These are phyloP conservation scores for Amphipyra tragopoginis DNA, from an alignment of 2,888 invertebrate genomes.

Conservation along the genomic window DNA sequence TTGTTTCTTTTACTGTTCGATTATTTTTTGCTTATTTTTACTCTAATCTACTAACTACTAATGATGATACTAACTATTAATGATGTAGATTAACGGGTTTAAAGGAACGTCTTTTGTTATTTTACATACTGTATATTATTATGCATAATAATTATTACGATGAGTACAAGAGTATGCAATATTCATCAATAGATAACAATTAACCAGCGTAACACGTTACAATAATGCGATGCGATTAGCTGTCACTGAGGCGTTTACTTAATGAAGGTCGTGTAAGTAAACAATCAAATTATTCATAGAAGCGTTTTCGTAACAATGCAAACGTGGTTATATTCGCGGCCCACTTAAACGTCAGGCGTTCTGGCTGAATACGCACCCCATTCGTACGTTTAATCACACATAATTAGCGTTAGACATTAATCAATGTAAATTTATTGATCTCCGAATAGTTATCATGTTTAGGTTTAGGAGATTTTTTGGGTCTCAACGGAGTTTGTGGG, in stretches of 20 bases:
- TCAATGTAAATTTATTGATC: constrained; percentile 40
- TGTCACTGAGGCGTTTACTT: constrained; percentile 39
- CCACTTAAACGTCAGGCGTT: constrained; percentile 34
- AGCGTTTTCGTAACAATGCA: constrained; percentile 42
- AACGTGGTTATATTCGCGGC: constrained; percentile 24
- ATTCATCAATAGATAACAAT: constrained; percentile 20
- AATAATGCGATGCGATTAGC: constrained; percentile 32
- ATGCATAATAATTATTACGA: too few relatives aligned
- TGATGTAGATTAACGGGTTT: too few relatives aligned
- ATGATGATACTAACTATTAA: too few relatives aligned
- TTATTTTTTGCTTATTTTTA: too few relatives aligned
- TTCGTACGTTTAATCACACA: constrained; percentile 41
- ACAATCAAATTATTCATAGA: constrained; percentile 53
- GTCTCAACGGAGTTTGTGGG: constrained; percentile 43
- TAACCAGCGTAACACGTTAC: constrained; percentile 16
- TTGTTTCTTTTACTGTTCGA: too few relatives aligned
- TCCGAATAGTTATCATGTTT: constrained; percentile 29
- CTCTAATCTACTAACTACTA: too few relatives aligned
- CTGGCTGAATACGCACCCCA: constrained; percentile 31
- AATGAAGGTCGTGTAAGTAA: constrained; percentile 48
- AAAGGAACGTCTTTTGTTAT: too few relatives aligned
- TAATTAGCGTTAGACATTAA: constrained; percentile 46
- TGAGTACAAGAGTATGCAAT: neutral
- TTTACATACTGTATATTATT: too few relatives aligned
- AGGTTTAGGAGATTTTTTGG: constrained; percentile 44